Evolutionary conservation across 2,113 vertebrate genomes (phyloP).

Genomic region (Campylomormyrus numenius): DNA sequence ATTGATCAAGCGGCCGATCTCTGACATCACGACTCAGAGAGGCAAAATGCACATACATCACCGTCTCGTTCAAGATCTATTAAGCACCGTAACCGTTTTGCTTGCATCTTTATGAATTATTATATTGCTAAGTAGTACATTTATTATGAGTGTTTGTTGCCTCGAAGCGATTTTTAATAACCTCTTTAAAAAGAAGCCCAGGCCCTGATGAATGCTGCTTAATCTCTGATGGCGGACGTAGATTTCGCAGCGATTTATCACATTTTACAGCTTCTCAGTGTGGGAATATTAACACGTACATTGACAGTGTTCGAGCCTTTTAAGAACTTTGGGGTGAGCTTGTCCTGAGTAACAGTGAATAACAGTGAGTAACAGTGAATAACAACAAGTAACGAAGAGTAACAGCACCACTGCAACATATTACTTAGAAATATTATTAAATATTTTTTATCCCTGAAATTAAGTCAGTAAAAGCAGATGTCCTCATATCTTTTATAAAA

Average conservation of each 20-base stretch:
- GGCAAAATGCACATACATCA: slow-evolving; percentile 37
- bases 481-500: not conserved
- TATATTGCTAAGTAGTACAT: slow-evolving; percentile 59
- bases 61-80: slow-evolving; percentile 46
- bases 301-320: slow-evolving; percentile 40
- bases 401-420: not conserved
- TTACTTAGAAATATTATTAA: not conserved
- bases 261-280: slow-evolving; percentile 49
- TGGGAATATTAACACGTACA: slow-evolving; percentile 54
- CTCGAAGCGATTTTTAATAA: slow-evolving; percentile 53
- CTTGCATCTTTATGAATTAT: slow-evolving; percentile 57
- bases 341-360: not conserved
- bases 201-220: slow-evolving; percentile 58
- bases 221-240: slow-evolving; percentile 47
- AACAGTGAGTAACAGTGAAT: not conserved
- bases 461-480: not conserved
- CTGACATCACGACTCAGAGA: slow-evolving; percentile 40
- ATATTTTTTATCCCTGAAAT: not conserved
- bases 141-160: slow-evolving; percentile 59
- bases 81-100: slow-evolving; percentile 48
- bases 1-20: slow-evolving; percentile 46
- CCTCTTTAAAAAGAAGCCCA: slow-evolving; percentile 40
- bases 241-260: slow-evolving; percentile 51
- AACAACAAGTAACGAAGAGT: not conserved
- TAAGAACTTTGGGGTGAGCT: slow-evolving; percentile 36